Evolutionary conservation across 2,888 invertebrate genomes (phyloP).

Genomic region (Drosophila anomelani): DNA sequence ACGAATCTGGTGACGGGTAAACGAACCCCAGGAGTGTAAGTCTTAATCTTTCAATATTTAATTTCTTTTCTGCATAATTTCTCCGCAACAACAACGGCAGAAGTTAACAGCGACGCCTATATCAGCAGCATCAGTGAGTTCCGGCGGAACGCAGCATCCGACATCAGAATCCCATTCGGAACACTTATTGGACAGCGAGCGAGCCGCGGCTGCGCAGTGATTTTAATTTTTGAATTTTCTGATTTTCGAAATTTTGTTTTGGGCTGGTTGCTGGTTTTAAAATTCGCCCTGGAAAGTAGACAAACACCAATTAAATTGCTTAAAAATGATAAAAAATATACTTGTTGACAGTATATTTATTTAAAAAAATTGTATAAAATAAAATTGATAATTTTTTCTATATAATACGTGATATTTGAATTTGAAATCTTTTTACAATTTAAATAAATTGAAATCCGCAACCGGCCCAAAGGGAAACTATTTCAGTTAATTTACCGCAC

Average conservation of each 20-base stretch:
- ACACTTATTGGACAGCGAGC: constrained; percentile 62
- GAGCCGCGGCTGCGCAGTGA: constrained; percentile 60
- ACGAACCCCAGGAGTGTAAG: constrained; percentile 19
- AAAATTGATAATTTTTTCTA: background rate
- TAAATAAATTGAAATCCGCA: background rate
- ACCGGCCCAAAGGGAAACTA: background rate
- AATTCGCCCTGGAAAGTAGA: background rate
- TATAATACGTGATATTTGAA: background rate
- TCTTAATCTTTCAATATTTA: constrained; percentile 12
- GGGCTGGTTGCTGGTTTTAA: constrained; percentile 1
- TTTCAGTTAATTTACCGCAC: constrained; percentile 38
- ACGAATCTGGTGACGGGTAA: constrained; percentile 61
- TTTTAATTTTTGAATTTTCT: background rate
- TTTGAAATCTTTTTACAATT: background rate
- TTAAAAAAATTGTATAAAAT: background rate
- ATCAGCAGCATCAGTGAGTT: constrained; percentile 13
- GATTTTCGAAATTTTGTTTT: background rate
- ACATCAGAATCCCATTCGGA: constrained; percentile 45
- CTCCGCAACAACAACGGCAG: background rate
- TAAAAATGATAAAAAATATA: background rate
- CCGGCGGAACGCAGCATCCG: background rate
- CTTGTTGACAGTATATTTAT: background rate
- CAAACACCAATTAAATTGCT: background rate
- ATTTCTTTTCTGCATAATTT: constrained; percentile 14
- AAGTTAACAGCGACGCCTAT: constrained; percentile 27